phyloP scores from a whole-genome alignment of 2,888 invertebrate genomes.

The Neria commutata region DNA sequence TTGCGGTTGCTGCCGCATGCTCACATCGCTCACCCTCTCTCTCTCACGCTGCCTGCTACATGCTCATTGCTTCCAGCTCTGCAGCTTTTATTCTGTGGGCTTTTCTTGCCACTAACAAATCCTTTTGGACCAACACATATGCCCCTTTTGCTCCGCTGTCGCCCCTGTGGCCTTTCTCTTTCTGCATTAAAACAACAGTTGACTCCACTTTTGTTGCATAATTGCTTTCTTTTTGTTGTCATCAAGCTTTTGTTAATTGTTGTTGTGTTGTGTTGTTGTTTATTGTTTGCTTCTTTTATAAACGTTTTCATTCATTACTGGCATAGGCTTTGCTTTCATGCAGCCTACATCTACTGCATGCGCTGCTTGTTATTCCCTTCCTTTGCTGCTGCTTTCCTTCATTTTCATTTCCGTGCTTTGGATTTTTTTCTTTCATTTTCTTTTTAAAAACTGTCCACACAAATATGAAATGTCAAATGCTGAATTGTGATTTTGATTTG shows the following conservation, averaged over 20 bases:
- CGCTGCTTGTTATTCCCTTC: no score
- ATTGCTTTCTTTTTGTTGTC: conserved; percentile 16
- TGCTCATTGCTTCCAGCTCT: neutral
- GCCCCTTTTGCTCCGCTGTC: neutral
- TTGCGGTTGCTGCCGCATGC: neutral
- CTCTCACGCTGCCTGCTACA: neutral
- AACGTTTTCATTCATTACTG: conserved; percentile 8
- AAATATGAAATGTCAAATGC: conserved; percentile 8
- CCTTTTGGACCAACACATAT: conserved; percentile 2
- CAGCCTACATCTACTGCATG: no score
- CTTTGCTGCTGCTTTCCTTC: no score
- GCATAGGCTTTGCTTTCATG: conserved; percentile 11
- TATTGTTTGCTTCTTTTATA: neutral
- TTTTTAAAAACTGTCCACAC: conserved; percentile 14
- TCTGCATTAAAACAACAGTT: conserved; percentile 6
- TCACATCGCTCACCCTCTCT: neutral
- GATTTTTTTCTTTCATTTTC: neutral
- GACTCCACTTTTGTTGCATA: conserved; percentile 19
- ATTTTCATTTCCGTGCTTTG: no score
- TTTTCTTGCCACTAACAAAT: conserved; percentile 10
- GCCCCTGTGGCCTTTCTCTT: no score
- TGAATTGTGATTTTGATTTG: conserved; percentile 20
- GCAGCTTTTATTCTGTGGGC: conserved; percentile 1
- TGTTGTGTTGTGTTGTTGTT: neutral
- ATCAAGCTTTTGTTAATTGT: neutral